phyloP scores from a whole-genome alignment of 2,113 vertebrate genomes.

The Corydoras maculifer region DNA sequence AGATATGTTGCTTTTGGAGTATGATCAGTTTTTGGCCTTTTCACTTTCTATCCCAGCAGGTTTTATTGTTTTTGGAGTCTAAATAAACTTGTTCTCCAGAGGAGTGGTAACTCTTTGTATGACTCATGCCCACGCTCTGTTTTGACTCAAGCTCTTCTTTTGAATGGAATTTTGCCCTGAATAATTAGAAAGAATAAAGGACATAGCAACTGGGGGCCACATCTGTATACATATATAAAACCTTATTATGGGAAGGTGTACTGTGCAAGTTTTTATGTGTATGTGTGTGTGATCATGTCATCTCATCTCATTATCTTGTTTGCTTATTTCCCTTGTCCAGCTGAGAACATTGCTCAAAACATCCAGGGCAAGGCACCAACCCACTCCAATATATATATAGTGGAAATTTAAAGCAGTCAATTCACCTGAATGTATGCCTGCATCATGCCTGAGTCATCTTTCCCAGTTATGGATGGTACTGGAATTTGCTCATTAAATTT shows the following conservation, averaged over 20 bases:
- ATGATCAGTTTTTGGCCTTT: constrained; percentile 67
- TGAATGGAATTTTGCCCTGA: constrained; percentile 26
- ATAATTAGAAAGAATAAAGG: constrained; percentile 22
- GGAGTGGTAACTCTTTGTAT: constrained; percentile 65
- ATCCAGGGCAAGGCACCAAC: too few species aligned
- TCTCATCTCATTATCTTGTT: too few species aligned
- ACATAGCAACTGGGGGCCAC: constrained; percentile 53
- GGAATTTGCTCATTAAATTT: too few species aligned
- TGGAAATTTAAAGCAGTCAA: too few species aligned
- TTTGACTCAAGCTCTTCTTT: constrained; percentile 37
- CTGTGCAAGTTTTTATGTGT: constrained; percentile 3
- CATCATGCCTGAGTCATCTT: too few species aligned
- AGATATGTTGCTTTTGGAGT: constrained; percentile 77
- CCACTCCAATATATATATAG: too few species aligned
- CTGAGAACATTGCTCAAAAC: too few species aligned
- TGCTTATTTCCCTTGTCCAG: too few species aligned
- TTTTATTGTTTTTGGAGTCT: constrained; percentile 78
- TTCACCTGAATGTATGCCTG: too few species aligned
- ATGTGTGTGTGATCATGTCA: too few species aligned
- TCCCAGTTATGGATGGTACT: too few species aligned
- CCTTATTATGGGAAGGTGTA: constrained; percentile 6
- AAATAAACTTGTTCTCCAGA: constrained; percentile 78
- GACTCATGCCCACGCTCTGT: constrained; percentile 66
- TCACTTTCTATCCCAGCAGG: constrained; percentile 62
- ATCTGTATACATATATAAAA: constrained; percentile 56